Evolutionary conservation across 92 coral and sea anemone species (phyloP), one percentile per base, ranked within the genome.

Genomic region (Bergia puertoricense): DNA sequence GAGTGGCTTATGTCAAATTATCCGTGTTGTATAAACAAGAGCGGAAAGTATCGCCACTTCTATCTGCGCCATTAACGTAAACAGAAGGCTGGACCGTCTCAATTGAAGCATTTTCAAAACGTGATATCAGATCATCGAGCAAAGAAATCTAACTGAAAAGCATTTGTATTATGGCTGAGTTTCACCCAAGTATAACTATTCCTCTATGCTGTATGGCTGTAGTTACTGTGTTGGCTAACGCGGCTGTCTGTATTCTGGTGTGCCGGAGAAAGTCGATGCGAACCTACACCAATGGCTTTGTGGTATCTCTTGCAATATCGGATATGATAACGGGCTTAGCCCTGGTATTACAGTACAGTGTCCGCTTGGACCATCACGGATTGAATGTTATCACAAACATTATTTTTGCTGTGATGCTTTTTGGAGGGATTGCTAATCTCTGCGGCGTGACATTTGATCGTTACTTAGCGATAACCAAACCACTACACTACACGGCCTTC

Each of bases 361-460:
- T 94, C 66, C 91, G 90, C 44, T 86, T 95, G 45, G 87, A 84
- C 62, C 89, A 95, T 76, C 54, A 46, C 43, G 88, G 92, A 56
- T 90, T 92, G 18, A 90, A 86, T 39, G 90, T 91, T 5, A 43
- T 91, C 48, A 86, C 92, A 59, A 95, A 95, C 81, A 91, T 92
- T 22, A 78, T 94, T 10, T 95, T 93, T 50, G 94, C 93, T 4
- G 76, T 93, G 54, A 94, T 93, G 74, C 85, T 95, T 87, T 85
- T 93, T 88, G 92, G 93, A 40, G 98, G 98, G 62, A 93, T 94
- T 15, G 84, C 98, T 37, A 95, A 95, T 68, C 88, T 95, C 22
- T 95, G 96, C 42, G 98, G 95, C 2, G 98, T 95, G 57, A 95
- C 98, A 11, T 88, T 85, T 68, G 98, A 95, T 78, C 94, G 98